Evolutionary conservation across 2,797 vertebrate genomes (phyloP).

Genomic region (Semaprochilodus insignis): DNA sequence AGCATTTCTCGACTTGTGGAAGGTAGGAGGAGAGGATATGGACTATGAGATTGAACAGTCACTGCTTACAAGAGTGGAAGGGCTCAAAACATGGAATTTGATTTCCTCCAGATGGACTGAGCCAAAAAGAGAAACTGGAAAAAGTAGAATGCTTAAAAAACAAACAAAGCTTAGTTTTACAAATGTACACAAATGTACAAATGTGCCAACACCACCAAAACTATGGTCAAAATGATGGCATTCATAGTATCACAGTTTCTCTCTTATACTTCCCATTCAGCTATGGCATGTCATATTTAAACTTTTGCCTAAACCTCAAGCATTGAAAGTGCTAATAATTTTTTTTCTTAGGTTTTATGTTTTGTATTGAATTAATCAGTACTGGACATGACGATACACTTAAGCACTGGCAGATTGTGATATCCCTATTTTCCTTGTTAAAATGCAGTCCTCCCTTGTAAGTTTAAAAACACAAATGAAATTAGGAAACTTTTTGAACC

Average conservation of each 20-base stretch:
- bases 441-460: too few species aligned
- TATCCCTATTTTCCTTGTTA: too few species aligned
- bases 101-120: background rate
- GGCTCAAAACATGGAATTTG: background rate
- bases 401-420: too few species aligned
- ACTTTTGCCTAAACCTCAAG: background rate
- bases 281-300: background rate
- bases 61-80: background rate
- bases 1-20: background rate
- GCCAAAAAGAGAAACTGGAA: background rate
- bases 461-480: background rate
- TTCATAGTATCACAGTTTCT: background rate
- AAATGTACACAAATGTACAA: background rate
- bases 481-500: too few species aligned
- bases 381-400: too few species aligned
- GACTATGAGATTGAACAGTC: background rate
- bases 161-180: background rate
- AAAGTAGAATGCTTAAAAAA: background rate
- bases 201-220: background rate
- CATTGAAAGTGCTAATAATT: background rate
- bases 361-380: background rate
- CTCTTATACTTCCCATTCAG: background rate
- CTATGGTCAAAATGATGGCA: background rate
- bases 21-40: too few species aligned
- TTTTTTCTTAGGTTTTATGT: background rate